phyloP scores from a whole-genome alignment of 2,888 invertebrate species.

The Xanthia icteritia region DNA sequence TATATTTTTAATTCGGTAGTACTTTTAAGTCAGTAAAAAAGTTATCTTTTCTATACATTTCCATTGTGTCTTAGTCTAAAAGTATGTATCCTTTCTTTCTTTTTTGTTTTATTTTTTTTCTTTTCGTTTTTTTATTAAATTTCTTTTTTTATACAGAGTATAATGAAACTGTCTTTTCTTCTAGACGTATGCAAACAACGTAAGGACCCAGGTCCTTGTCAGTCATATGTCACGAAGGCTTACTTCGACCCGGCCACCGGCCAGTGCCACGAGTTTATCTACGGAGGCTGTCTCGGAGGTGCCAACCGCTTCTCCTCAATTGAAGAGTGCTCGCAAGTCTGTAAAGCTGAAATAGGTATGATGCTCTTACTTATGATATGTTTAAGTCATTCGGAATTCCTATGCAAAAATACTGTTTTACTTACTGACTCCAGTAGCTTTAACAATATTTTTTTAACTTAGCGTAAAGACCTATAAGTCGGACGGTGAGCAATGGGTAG shows the following conservation, averaged over 20 bases:
- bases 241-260: slow-evolving; percentile 92
- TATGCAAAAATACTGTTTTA: neutral
- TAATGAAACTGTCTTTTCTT: neutral
- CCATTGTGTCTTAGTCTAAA: neutral
- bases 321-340: slow-evolving; percentile 91
- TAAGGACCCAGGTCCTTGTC: slow-evolving; percentile 93
- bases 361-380: neutral
- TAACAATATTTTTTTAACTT: slow-evolving; percentile 12
- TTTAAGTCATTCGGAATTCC: neutral
- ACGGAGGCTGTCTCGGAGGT: slow-evolving; percentile 96
- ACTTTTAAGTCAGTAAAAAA: neutral
- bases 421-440: neutral
- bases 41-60: neutral
- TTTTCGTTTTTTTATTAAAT: too few relatives aligned
- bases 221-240: slow-evolving; percentile 91
- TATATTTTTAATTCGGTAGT: neutral
- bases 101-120: too few relatives aligned
- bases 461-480: neutral
- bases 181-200: slow-evolving; percentile 94
- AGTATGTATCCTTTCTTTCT: neutral
- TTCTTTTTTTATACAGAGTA: neutral
- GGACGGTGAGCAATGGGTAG: too few relatives aligned
- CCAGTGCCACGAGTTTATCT: slow-evolving; percentile 93
- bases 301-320: slow-evolving; percentile 94
- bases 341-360: slow-evolving; percentile 73